Conservation (phyloP, 1,140 invertebrate genomes). For the Ditylenchus dipsaci region DNA sequence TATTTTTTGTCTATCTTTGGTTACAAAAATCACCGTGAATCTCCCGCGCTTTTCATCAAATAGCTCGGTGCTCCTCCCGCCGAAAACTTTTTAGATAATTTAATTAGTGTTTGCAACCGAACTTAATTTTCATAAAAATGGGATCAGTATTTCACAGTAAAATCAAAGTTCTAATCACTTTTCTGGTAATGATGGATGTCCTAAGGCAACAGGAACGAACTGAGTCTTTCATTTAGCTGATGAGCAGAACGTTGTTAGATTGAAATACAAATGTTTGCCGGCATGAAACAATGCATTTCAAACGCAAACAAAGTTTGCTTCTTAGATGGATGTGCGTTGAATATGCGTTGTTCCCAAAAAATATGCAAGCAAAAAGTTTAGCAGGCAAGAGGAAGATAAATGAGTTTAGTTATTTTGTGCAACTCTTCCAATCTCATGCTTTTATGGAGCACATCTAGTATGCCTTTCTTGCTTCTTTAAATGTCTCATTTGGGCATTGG, state of each 20-base stretch:
- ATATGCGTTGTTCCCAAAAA: neutral
- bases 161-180: conserved; percentile 23
- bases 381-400: neutral
- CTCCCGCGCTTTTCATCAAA: no score
- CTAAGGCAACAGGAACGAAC: conserved; percentile 49
- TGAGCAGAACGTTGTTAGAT: neutral
- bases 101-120: no score
- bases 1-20: no score
- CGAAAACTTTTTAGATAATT: no score
- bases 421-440: no score
- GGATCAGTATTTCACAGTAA: neutral
- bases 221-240: conserved; percentile 46
- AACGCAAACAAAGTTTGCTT: neutral
- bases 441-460: no score
- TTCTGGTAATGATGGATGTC: conserved; percentile 42
- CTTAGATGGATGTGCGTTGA: neutral
- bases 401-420: neutral
- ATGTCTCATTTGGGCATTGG: no score
- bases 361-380: neutral
- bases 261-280: neutral
- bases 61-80: no score
- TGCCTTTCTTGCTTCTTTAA: no score
- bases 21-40: no score
- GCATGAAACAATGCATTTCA: neutral
- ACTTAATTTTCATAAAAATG: no score